Percentiles rank a stretch among this genome's conserved stretches.
phyloP scores from a whole-genome alignment of 2,888 invertebrate genomes.

The Neoitamus cyanurus region DNA sequence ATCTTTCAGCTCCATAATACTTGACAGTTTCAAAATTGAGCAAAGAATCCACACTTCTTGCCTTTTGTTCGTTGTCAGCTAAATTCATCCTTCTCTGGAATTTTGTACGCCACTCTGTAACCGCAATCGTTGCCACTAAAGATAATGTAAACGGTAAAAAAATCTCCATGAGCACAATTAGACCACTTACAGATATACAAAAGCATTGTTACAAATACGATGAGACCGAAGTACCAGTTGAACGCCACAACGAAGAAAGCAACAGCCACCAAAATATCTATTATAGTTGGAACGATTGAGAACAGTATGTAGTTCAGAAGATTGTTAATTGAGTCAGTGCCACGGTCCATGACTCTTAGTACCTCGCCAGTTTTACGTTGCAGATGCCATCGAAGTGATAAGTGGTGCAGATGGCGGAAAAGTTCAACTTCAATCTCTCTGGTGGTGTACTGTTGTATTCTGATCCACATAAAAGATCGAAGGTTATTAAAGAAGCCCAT shows the following conservation, averaged over 20 bases:
- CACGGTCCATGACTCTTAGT: conserved; percentile 94
- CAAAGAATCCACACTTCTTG: conserved; percentile 93
- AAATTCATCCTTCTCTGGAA: conserved; percentile 93
- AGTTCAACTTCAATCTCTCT: conserved; percentile 89
- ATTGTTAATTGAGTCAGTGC: conserved; percentile 95
- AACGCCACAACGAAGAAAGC: conserved; percentile 88
- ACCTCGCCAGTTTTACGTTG: conserved; percentile 97
- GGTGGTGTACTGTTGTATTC: conserved; percentile 95
- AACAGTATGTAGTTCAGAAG: conserved; percentile 92
- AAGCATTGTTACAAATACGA: conserved; percentile 93
- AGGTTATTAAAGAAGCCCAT: conserved; percentile 95
- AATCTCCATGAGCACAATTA: conserved; percentile 27
- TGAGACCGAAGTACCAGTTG: conserved; percentile 94
- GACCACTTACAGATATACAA: conserved; percentile 85
- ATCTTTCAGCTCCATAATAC: conserved; percentile 94
- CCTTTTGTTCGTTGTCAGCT: conserved; percentile 91
- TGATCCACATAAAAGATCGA: conserved; percentile 93
- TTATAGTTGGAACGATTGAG: conserved; percentile 91
- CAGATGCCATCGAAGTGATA: conserved; percentile 95
- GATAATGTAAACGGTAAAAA: conserved; percentile 28
- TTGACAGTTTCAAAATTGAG: conserved; percentile 99
- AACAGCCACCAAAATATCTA: conserved; percentile 92
- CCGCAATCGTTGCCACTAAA: conserved; percentile 82
- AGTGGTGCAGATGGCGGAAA: conserved; percentile 86
- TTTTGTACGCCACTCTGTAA: conserved; percentile 99